Percentiles rank a stretch among this genome's conserved stretches.
Evolutionary conservation across 2,888 invertebrate genomes (phyloP).

Genomic region (Xanthorhoe spadicearia): DNA sequence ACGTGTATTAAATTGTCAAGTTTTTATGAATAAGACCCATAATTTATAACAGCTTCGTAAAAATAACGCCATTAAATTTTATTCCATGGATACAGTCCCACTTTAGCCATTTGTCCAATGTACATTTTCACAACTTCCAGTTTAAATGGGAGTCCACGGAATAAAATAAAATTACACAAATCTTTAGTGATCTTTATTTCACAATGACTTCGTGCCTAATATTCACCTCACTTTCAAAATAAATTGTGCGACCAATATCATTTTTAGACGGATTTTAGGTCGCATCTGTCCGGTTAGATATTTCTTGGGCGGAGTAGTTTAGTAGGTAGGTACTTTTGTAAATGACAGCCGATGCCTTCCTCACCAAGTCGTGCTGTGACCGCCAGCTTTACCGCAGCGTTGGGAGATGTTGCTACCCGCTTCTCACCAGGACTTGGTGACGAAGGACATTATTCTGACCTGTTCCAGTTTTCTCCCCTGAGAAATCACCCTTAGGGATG

Average conservation of each 20-base stretch:
- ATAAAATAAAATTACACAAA: not conserved
- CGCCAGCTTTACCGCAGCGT: not conserved
- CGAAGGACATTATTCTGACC: not conserved
- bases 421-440: not conserved
- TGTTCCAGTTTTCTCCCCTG: too few species aligned
- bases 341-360: not conserved
- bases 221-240: constrained; percentile 3
- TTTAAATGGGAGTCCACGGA: not conserved
- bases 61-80: too few species aligned
- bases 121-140: too few species aligned
- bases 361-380: not conserved
- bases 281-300: not conserved
- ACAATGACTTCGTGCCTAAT: constrained; percentile 6
- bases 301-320: not conserved
- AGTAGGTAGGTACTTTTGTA: constrained; percentile 2
- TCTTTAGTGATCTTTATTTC: not conserved
- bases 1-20: too few species aligned
- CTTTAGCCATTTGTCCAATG: too few species aligned
- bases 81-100: too few species aligned
- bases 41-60: too few species aligned
- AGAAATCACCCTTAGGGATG: too few species aligned
- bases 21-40: too few species aligned
- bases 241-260: constrained; percentile 13
- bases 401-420: not conserved
- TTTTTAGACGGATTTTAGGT: constrained; percentile 1